Conservation (phyloP, 1,140 invertebrate species). For the Diploscapter pachys region DNA sequence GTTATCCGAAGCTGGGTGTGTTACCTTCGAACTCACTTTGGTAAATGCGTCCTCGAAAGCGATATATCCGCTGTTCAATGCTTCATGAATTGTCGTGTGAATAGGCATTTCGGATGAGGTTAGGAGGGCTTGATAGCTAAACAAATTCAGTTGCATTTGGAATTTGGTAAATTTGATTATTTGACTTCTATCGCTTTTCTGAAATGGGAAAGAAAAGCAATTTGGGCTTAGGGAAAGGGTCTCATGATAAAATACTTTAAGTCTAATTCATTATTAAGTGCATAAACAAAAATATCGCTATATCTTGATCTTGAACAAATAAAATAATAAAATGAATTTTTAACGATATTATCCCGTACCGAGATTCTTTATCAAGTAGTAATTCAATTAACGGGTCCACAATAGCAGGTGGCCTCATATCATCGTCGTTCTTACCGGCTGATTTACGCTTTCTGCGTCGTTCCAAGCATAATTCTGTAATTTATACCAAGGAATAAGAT, state of each 20-base stretch:
- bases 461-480: slow-evolving; percentile 54
- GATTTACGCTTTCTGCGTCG: slow-evolving; percentile 48
- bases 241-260: too few relatives aligned
- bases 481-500: background rate
- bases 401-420: slow-evolving; percentile 1
- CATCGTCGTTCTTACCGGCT: slow-evolving; percentile 26
- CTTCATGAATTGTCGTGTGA: slow-evolving; percentile 20
- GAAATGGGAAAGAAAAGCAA: background rate
- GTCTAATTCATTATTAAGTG: too few relatives aligned
- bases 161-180: too few relatives aligned
- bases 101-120: slow-evolving; percentile 15
- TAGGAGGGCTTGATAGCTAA: slow-evolving; percentile 24
- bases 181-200: background rate
- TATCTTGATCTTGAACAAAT: background rate
- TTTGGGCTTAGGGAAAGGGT: too few relatives aligned
- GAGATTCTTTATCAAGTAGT: slow-evolving; percentile 10
- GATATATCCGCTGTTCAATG: slow-evolving; percentile 8
- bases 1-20: background rate
- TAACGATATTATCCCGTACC: background rate
- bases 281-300: background rate
- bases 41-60: slow-evolving; percentile 20
- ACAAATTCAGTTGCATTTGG: background rate
- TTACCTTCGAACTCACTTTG: slow-evolving; percentile 5
- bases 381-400: slow-evolving; percentile 22
- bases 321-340: too few relatives aligned